Evolutionary conservation across 2,797 vertebrate species (phyloP), one percentile per base, ranked within the genome.

Genomic region (Catharus ustulatus): DNA sequence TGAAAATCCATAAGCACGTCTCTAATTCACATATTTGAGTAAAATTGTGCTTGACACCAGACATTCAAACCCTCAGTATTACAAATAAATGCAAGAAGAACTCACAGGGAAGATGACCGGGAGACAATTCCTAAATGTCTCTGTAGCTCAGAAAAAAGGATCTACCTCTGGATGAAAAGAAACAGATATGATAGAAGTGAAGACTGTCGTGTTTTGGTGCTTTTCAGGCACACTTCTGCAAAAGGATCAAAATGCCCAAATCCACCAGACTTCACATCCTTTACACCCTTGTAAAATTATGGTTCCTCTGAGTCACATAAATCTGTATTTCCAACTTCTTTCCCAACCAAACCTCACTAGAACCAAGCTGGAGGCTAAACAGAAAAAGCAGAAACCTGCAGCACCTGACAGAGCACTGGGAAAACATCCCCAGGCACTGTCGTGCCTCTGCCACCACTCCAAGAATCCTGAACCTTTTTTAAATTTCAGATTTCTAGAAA

Each of bases 401-500:
- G 43, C 30, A 27, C 5, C 1, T 15, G 36, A 4, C 3, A 24
- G 4, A 32, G 18, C 30, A 13, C 23, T 2, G 20, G 40, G 13
- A 21, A 46, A 48, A 36, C 2, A 1, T 19, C 36, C 43, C 11
- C 29, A 16, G 16, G 12, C 5, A 13, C 0, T 1, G 8, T 14
- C 49, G 43, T 23, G n/a, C 34, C 59, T 49, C 34, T 32, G 29
- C 40, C 81, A 48, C 36, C 38, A 21, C 24, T 7, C 36, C 24
- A 86, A 69, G 34, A 76, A 79, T 18, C 62, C 17, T 24, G 14
- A 43, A 26, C 7, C 13, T 3, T 73, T 26, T 32, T 21, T 2
- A 11, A 11, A n/a, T 23, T 4, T 10, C 5, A 62, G 9, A 22
- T 77, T 9, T 73, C 36, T 30, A 40, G 32, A 83, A 87, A 66